phyloP scores from a whole-genome alignment of 1,140 invertebrate species.

The Rhizoglyphus robini region DNA sequence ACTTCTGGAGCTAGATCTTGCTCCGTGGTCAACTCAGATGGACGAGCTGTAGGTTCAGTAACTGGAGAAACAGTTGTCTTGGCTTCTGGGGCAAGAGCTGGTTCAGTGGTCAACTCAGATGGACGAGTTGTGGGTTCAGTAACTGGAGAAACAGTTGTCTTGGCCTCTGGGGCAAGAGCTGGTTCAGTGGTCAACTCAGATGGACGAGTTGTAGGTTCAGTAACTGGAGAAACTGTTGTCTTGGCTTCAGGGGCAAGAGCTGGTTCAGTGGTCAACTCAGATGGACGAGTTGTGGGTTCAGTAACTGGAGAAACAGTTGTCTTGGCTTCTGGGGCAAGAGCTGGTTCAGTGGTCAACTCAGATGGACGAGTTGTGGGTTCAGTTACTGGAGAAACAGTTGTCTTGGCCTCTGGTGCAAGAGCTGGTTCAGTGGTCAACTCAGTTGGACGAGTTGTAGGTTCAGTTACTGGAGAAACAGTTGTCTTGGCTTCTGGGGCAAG shows the following conservation, averaged over 20 bases:
- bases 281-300: not conserved
- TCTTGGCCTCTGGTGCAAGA: not conserved
- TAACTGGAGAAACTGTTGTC: too few relatives aligned
- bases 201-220: not conserved
- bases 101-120: too few relatives aligned
- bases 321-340: not conserved
- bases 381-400: not conserved
- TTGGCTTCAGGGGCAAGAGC: too few relatives aligned
- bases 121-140: too few relatives aligned
- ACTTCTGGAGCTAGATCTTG: too few relatives aligned
- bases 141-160: too few relatives aligned
- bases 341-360: too few relatives aligned
- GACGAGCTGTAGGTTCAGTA: too few relatives aligned
- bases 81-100: too few relatives aligned
- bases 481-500: not conserved
- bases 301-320: not conserved
- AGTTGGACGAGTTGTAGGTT: not conserved
- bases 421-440: not conserved
- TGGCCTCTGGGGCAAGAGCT: not conserved
- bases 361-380: too few relatives aligned
- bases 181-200: not conserved
- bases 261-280: slow-evolving; percentile 24
- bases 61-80: too few relatives aligned
- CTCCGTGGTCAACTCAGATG: too few relatives aligned
- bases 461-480: not conserved